Evolutionary conservation across 1,140 invertebrate genomes (phyloP), one percentile per base, ranked within the genome.

Genomic region (Macrocentrus cingulum): DNA sequence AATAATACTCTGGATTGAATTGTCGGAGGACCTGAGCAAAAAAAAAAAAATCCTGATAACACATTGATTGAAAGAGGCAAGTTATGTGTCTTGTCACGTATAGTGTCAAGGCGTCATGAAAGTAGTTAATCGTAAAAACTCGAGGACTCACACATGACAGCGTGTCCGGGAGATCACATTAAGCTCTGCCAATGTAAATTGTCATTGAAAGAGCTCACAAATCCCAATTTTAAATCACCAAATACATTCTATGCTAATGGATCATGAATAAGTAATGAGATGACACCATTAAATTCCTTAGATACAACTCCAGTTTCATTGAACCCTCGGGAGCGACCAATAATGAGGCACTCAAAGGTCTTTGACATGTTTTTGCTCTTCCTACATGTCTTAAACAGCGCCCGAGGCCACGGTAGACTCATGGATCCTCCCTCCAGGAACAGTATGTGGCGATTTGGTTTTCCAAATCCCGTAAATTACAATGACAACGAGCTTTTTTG

Each of bases 381-480:
- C 11, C 8, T 41, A 13, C 6, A 13, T 9, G 13, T 25, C 29
- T 7, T 39, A 13, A 44, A 44, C 34, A 19, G 34, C 6, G 61
- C 59, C 1, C 44, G 76, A 20, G 88, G 91, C 5, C 94, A 97
- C 79, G 90, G 90, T 1, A 75, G 90, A 16, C 75, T 92, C 32
- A 92, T 95, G 88, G 91, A 96, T 73, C 94, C 94, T 0, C 93
- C 94, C 1, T 87, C 92, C 0, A 83, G 94, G 15, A 95, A 96
- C 78, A 88, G 88, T 15, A 94, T 95, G 91, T 97, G 94, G 94
- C 81, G 94, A 45, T 92, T 94, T 68, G 94, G 94, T 1, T 97
- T 90, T 77, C 88, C 89, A 1, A 95, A 93, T 80, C 91, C 93
- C 1, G 90, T 94, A 7, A 95, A 97, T 76, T 97, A 96, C 69